These are phyloP conservation scores for Drosophila suboccidentalis DNA, from an alignment of 2,888 invertebrate genomes.

Conservation along the genomic window DNA sequence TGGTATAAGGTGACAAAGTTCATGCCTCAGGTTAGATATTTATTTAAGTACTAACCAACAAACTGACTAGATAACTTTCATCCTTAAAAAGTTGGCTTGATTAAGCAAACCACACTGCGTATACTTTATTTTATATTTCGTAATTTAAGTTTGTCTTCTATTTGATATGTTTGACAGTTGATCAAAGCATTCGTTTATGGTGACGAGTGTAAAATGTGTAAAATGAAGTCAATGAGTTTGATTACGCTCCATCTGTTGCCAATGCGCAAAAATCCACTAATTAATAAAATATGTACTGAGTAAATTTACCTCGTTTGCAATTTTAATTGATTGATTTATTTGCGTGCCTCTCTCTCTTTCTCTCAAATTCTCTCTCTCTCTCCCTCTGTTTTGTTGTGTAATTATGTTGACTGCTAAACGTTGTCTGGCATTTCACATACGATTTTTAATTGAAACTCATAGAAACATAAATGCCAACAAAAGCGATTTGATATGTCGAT, in stretches of 20 bases:
- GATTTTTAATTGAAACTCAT: constrained; percentile 52
- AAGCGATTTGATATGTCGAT: constrained; percentile 33
- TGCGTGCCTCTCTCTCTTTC: neutral
- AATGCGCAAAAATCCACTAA: constrained; percentile 55
- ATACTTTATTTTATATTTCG: constrained; percentile 1
- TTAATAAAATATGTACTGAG: constrained; percentile 56
- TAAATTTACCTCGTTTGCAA: constrained; percentile 67
- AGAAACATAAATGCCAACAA: constrained; percentile 54
- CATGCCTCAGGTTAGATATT: constrained; percentile 53
- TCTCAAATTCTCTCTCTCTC: constrained; percentile 10
- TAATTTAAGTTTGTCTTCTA: constrained; percentile 2
- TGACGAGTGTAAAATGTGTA: neutral
- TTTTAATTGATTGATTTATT: constrained; percentile 65
- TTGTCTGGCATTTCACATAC: constrained; percentile 27
- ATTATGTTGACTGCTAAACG: constrained; percentile 20
- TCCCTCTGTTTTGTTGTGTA: constrained; percentile 9
- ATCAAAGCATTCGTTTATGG: constrained; percentile 3
- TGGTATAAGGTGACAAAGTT: constrained; percentile 67
- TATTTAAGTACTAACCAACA: neutral
- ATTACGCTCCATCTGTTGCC: constrained; percentile 51
- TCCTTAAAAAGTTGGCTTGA: neutral
- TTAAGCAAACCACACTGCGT: neutral
- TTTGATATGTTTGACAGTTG: neutral
- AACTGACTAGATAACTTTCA: neutral
- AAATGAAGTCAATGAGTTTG: constrained; percentile 31